Percentiles rank a stretch among this genome's conserved stretches.
Evolutionary conservation across 2,113 vertebrate genomes (phyloP).

Genomic region (Bos indicus): DNA sequence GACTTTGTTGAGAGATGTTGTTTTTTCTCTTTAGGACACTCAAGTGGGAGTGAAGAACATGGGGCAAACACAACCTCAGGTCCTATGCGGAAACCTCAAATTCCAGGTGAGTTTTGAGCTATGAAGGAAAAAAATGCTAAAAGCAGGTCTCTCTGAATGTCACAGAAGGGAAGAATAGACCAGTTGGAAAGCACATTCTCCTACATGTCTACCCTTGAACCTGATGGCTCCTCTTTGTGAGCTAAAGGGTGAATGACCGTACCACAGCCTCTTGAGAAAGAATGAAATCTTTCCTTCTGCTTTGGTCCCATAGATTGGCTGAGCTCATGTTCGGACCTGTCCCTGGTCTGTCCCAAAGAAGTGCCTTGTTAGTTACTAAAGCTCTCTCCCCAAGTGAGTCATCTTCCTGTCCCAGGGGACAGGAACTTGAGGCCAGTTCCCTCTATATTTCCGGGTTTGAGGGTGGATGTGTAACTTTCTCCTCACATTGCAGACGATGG

Average conservation of each 20-base stretch:
- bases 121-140: background rate
- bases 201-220: background rate
- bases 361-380: background rate
- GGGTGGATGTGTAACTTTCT: background rate
- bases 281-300: background rate
- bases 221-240: background rate
- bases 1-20: background rate
- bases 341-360: background rate
- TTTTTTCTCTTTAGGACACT: constrained; percentile 34
- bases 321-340: background rate
- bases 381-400: background rate
- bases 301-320: background rate
- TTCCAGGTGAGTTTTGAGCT: constrained; percentile 64
- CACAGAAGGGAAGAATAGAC: background rate
- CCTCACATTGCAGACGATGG: background rate
- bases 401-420: background rate
- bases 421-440: background rate
- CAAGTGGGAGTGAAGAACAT: constrained; percentile 3
- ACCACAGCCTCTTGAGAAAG: background rate
- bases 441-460: background rate
- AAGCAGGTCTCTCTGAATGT: background rate
- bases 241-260: background rate
- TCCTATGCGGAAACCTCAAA: constrained; percentile 47
- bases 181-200: background rate
- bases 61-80: background rate